Evolutionary conservation across 2,888 invertebrate genomes (phyloP).

Genomic region (Caenorhabditis macrosperma): DNA sequence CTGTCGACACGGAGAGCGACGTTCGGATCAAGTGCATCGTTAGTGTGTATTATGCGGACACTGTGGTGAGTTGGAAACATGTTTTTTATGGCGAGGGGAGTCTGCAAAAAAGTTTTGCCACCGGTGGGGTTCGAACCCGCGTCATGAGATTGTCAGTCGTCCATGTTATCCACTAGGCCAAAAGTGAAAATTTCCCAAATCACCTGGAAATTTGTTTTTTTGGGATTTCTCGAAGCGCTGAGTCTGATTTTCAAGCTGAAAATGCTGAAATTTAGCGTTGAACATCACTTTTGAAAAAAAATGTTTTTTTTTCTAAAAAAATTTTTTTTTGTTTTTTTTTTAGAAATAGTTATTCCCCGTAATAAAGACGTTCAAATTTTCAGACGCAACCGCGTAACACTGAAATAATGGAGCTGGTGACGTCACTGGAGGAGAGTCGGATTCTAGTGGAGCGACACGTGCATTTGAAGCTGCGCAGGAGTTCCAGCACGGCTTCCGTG

Average conservation of each 20-base stretch:
- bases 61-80: slow-evolving; percentile 47
- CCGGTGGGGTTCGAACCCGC: neutral
- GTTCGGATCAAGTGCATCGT: slow-evolving; percentile 52
- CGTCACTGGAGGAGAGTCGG: slow-evolving; percentile 45
- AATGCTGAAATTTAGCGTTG: too few species aligned
- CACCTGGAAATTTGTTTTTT: neutral
- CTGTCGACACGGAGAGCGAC: slow-evolving; percentile 49
- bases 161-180: neutral
- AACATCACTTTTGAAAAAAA: neutral
- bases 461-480: slow-evolving; percentile 45
- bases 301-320: neutral
- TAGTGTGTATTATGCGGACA: slow-evolving; percentile 62
- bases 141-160: too few species aligned
- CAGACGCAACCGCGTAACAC: slow-evolving; percentile 64
- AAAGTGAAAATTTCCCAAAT: neutral
- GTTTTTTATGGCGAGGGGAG: too few species aligned
- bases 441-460: slow-evolving; percentile 56
- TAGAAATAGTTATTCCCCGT: neutral
- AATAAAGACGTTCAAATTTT: neutral
- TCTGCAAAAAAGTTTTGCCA: neutral
- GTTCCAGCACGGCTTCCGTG: slow-evolving; percentile 41
- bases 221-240: too few species aligned
- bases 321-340: too few species aligned
- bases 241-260: neutral
- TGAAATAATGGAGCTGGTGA: slow-evolving; percentile 57